Conservation (phyloP, 35 echinoderm and acorn worm species). For the Ophioderma brevispina region DNA sequence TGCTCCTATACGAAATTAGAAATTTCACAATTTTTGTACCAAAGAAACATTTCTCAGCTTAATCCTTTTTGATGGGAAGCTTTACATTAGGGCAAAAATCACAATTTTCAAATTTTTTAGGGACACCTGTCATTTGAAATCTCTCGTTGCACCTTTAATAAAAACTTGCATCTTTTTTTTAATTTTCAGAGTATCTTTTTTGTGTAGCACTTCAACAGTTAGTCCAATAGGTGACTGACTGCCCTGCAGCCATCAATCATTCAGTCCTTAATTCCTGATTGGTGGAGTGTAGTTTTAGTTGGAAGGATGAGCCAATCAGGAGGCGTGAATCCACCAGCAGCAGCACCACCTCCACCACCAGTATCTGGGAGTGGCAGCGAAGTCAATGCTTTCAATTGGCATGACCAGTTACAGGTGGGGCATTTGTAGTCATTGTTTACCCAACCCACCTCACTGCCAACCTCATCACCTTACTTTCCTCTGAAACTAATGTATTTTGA, state of each 20-base stretch:
- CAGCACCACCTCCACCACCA: too few relatives aligned
- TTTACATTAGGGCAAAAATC: too few relatives aligned
- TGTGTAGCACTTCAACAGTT: neutral
- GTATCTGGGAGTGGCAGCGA: neutral
- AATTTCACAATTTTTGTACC: too few relatives aligned
- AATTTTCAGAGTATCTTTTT: neutral
- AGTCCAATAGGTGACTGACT: neutral
- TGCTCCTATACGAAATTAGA: too few relatives aligned
- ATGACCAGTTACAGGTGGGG: neutral
- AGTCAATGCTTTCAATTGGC: neutral
- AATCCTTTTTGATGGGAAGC: too few relatives aligned
- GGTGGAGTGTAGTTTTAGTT: constrained; percentile 4
- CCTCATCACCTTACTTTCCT: too few relatives aligned
- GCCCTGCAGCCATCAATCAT: neutral
- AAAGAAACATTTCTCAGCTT: too few relatives aligned
- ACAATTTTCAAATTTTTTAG: too few relatives aligned
- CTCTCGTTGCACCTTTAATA: too few relatives aligned
- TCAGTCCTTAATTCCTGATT: neutral
- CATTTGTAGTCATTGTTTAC: too few relatives aligned
- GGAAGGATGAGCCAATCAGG: constrained; percentile 1
- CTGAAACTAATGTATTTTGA: neutral
- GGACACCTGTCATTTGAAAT: too few relatives aligned
- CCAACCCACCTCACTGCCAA: too few relatives aligned
- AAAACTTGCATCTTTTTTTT: neutral
- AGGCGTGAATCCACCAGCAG: neutral